Evolutionary conservation across 1,140 invertebrate genomes (phyloP).

Genomic region (Oncopeltus fasciatus): DNA sequence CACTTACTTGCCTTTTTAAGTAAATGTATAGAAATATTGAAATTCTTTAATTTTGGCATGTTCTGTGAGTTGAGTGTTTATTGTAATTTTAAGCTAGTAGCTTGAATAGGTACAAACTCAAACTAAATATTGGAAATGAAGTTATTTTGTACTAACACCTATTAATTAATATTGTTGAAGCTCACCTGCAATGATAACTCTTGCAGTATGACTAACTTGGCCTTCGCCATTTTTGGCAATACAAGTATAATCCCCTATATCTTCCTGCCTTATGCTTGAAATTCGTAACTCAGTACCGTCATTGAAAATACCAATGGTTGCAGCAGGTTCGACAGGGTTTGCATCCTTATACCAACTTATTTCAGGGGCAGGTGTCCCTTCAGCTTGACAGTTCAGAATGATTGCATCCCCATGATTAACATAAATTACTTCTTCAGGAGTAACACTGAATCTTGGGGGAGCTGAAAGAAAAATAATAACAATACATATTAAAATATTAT

Average conservation of each 20-base stretch:
- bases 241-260: slow-evolving; percentile 91
- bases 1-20: too few relatives aligned
- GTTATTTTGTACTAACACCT: too few relatives aligned
- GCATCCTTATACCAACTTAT: slow-evolving; percentile 86
- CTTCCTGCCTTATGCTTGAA: slow-evolving; percentile 73
- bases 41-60: too few relatives aligned
- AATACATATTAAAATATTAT: too few relatives aligned
- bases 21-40: too few relatives aligned
- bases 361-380: slow-evolving; percentile 79
- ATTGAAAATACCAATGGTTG: slow-evolving; percentile 67
- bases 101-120: too few relatives aligned
- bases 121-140: too few relatives aligned
- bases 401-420: slow-evolving; percentile 90
- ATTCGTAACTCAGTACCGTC: slow-evolving; percentile 83
- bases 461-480: slow-evolving; percentile 29
- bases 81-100: too few relatives aligned
- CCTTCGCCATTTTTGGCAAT: slow-evolving; percentile 87
- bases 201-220: slow-evolving; percentile 80
- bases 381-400: slow-evolving; percentile 86
- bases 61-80: too few relatives aligned
- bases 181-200: slow-evolving; percentile 90
- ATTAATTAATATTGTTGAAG: too few relatives aligned
- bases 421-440: slow-evolving; percentile 85
- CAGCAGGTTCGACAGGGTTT: slow-evolving; percentile 71
- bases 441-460: slow-evolving; percentile 82